Evolutionary conservation across 2,888 invertebrate species (phyloP).

Genomic region (Synanthedon myopaeformis): DNA sequence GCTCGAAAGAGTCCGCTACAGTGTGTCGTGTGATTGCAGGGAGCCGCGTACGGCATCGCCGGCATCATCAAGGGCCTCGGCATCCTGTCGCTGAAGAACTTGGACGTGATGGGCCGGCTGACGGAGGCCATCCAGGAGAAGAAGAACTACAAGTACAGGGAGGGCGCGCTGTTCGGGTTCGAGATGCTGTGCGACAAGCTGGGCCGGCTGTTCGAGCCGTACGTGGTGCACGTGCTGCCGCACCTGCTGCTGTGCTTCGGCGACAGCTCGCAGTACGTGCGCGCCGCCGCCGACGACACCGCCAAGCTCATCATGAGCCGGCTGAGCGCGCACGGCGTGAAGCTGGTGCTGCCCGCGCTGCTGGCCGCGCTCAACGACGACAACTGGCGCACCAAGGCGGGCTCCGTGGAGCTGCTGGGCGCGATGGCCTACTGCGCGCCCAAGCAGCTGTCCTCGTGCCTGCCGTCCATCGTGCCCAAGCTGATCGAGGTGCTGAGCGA

Average conservation of each 20-base stretch:
- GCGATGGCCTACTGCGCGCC: constrained; percentile 99
- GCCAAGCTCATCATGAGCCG: constrained; percentile 96
- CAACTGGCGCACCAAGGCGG: constrained; percentile 98
- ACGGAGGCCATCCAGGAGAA: constrained; percentile 96
- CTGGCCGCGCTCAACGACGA: constrained; percentile 95
- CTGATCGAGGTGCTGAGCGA: constrained; percentile 96
- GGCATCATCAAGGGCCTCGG: constrained; percentile 97
- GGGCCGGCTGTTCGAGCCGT: constrained; percentile 97
- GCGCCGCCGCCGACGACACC: constrained; percentile 96
- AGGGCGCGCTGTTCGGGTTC: constrained; percentile 97
- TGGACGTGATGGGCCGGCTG: constrained; percentile 94
- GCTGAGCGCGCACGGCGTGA: constrained; percentile 96
- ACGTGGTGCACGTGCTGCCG: constrained; percentile 96
- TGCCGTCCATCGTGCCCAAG: constrained; percentile 98
- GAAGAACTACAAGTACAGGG: constrained; percentile 93
- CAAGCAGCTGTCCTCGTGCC: constrained; percentile 96
- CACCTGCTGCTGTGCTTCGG: constrained; percentile 96
- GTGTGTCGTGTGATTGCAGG: constrained; percentile 51
- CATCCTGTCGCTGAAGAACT: constrained; percentile 92
- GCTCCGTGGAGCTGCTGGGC: constrained; percentile 92
- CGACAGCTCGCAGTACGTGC: constrained; percentile 93
- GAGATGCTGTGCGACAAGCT: constrained; percentile 96
- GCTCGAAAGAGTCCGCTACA: not conserved
- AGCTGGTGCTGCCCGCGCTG: constrained; percentile 93
- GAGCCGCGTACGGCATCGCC: constrained; percentile 97